These are phyloP conservation scores for Rhyacichthys aspro DNA, from an alignment of 2,797 vertebrate genomes.

Conservation along the genomic window DNA sequence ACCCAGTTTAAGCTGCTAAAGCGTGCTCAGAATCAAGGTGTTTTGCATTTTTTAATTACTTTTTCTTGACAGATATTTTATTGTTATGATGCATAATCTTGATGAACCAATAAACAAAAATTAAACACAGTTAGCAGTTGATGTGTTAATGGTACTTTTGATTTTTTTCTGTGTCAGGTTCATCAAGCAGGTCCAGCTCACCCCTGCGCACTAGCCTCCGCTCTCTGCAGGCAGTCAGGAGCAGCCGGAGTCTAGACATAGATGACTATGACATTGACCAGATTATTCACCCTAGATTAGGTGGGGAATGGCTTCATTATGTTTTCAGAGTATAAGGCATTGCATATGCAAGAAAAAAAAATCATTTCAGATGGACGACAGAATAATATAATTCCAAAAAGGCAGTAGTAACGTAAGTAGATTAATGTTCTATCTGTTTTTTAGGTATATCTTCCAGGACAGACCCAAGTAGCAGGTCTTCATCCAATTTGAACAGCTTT, in stretches of 20 bases:
- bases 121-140: too few species aligned
- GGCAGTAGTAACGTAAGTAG: too few species aligned
- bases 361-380: too few species aligned
- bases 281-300: constrained; percentile 32
- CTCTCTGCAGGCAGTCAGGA: constrained; percentile 80
- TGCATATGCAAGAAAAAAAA: not conserved
- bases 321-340: too few species aligned
- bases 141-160: too few species aligned
- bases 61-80: too few species aligned
- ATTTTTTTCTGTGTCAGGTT: constrained; percentile 29
- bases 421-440: not conserved
- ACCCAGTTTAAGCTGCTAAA: constrained; percentile 81
- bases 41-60: not conserved
- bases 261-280: constrained; percentile 71
- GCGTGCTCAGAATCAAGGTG: constrained; percentile 76
- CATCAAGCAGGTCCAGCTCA: constrained; percentile 66
- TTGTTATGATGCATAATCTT: too few species aligned
- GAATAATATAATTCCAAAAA: too few species aligned
- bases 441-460: constrained; percentile 35
- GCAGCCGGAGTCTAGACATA: constrained; percentile 80
- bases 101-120: too few species aligned
- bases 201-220: constrained; percentile 79
- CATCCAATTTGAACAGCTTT: constrained; percentile 6
- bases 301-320: constrained; percentile 25
- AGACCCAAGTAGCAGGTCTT: constrained; percentile 9